phyloP scores from a whole-genome alignment of 2,113 vertebrate species.

The Paradoxurus hermaphroditus region DNA sequence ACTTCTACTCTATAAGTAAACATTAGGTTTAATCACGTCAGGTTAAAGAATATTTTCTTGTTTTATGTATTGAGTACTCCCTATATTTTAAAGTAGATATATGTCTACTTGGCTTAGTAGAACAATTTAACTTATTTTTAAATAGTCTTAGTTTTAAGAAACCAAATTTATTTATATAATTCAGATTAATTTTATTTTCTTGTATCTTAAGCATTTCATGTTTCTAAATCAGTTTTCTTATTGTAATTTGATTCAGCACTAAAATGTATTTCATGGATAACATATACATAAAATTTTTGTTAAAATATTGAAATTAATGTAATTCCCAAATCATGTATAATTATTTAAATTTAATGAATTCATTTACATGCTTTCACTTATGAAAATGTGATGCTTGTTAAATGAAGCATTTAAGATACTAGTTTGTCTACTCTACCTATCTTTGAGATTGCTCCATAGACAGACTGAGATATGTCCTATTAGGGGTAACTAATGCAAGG shows the following conservation, averaged over 20 bases:
- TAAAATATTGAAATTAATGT: not conserved
- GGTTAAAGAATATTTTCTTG: not conserved
- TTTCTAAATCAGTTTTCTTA: not conserved
- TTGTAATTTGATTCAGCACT: not conserved
- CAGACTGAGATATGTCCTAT: not conserved
- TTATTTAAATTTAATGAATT: not conserved
- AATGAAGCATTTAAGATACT: not conserved
- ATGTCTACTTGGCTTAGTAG: not conserved
- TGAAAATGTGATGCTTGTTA: not conserved
- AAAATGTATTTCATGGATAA: not conserved
- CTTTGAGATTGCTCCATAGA: not conserved
- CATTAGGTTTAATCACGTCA: constrained; percentile 54
- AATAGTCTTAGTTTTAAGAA: not conserved
- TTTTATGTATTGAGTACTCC: constrained; percentile 3
- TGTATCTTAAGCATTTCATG: not conserved
- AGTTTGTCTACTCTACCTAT: not conserved
- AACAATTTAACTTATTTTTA: constrained; percentile 37
- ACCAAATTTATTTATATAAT: not conserved
- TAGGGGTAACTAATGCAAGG: not conserved
- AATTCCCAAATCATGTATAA: not conserved
- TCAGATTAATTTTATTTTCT: not conserved
- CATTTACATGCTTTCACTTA: not conserved
- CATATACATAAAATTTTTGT: not conserved
- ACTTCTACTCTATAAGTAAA: constrained; percentile 34
- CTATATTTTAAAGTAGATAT: constrained; percentile 25